A percentile compares a stretch with the other conserved stretches of the same genome.
phyloP scores from a whole-genome alignment of 1,140 invertebrate genomes.

The Kradibia gibbosae region DNA sequence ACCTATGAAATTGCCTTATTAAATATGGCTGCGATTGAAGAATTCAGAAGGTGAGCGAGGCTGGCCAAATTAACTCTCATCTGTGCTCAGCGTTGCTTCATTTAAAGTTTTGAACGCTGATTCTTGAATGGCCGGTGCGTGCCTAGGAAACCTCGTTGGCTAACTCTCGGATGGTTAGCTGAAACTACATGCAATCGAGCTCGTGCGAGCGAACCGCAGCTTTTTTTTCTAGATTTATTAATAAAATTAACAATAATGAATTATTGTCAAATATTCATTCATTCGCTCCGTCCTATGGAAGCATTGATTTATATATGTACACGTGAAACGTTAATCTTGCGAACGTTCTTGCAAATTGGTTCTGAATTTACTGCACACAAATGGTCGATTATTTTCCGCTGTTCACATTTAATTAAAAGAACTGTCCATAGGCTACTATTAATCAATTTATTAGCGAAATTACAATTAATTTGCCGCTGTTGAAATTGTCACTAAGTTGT shows the following conservation, averaged over 20 bases:
- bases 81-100: background rate
- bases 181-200: background rate
- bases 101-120: background rate
- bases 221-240: background rate
- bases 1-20: slow-evolving; percentile 19
- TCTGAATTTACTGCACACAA: slow-evolving; percentile 56
- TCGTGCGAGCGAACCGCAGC: background rate
- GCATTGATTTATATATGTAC: background rate
- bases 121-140: background rate
- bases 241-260: background rate
- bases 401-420: slow-evolving; percentile 58
- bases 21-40: slow-evolving; percentile 16
- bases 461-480: slow-evolving; percentile 51
- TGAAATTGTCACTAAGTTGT: background rate
- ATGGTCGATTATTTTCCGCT: slow-evolving; percentile 55
- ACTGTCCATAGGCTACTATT: slow-evolving; percentile 10
- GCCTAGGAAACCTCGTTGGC: background rate
- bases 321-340: slow-evolving; percentile 35
- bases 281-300: background rate
- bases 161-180: background rate
- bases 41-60: background rate
- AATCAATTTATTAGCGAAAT: slow-evolving; percentile 54
- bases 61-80: background rate
- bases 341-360: slow-evolving; percentile 57
- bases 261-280: background rate